Conservation (phyloP, 2,113 vertebrate genomes). For the Piaya cayana region DNA sequence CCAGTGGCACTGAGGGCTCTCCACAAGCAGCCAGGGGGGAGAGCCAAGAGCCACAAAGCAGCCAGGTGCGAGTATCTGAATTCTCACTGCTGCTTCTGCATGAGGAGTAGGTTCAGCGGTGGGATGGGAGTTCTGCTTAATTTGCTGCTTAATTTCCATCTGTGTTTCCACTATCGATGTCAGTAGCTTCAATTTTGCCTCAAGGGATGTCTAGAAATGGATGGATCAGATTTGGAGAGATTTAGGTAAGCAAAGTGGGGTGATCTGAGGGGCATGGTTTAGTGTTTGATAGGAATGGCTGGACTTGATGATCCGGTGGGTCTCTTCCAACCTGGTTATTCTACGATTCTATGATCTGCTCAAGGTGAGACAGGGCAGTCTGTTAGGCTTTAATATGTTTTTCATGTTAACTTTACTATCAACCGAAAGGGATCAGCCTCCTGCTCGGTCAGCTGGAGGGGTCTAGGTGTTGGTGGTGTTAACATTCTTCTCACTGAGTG, state of each 20-base stretch:
- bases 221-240: background rate
- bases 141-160: background rate
- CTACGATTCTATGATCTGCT: background rate
- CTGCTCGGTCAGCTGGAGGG: background rate
- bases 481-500: background rate
- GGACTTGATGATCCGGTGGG: no score
- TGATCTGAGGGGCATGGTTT: no score
- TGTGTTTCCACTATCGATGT: background rate
- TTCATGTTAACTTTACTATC: background rate
- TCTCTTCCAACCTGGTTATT: no score
- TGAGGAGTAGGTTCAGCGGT: background rate
- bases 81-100: background rate
- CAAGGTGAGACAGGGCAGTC: background rate
- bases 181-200: accelerated
- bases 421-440: background rate
- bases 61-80: accelerated
- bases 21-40: no score
- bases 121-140: no score
- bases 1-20: accelerated
- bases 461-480: background rate
- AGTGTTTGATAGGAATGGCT: no score
- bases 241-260: background rate
- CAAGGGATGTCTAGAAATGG: background rate
- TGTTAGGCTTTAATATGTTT: background rate
- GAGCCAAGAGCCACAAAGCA: background rate